phyloP scores from a whole-genome alignment of 1,140 invertebrate species.

The Apis dorsata region DNA sequence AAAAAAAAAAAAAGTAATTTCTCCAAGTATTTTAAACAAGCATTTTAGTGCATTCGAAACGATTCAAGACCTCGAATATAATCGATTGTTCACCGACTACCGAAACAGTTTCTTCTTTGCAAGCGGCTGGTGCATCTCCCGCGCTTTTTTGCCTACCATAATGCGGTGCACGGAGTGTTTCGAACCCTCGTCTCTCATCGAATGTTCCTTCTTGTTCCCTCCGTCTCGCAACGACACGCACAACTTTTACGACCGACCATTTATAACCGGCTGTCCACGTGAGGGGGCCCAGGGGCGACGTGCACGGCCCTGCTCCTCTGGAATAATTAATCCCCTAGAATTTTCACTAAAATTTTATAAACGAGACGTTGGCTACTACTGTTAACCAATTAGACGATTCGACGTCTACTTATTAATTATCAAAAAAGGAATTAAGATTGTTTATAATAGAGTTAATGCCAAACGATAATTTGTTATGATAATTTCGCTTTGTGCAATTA shows the following conservation, averaged over 20 bases:
- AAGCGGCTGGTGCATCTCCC: conserved; percentile 13
- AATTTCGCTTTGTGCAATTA: too few relatives aligned
- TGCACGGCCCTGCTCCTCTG: conserved; percentile 8
- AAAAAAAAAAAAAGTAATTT: neutral
- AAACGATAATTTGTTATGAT: too few relatives aligned
- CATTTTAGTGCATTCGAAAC: too few relatives aligned
- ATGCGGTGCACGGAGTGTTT: conserved; percentile 14
- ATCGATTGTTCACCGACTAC: neutral
- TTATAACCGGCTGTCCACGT: conserved; percentile 33
- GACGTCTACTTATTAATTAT: too few relatives aligned
- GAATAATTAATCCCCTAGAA: neutral
- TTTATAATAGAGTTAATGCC: too few relatives aligned
- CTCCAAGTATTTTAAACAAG: too few relatives aligned
- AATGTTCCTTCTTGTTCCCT: conserved; percentile 19
- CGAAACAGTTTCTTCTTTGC: neutral
- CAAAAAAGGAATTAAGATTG: too few relatives aligned
- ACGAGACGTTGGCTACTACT: neutral
- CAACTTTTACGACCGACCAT: conserved; percentile 33
- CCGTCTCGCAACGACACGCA: conserved; percentile 23
- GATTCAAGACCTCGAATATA: neutral
- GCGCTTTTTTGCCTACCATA: conserved; percentile 31
- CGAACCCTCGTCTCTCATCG: conserved; percentile 37
- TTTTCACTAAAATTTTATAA: conserved; percentile 8
- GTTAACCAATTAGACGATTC: neutral
- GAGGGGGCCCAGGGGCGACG: neutral